Conservation (phyloP, 2,113 vertebrate species). For the Barbus barbus region DNA sequence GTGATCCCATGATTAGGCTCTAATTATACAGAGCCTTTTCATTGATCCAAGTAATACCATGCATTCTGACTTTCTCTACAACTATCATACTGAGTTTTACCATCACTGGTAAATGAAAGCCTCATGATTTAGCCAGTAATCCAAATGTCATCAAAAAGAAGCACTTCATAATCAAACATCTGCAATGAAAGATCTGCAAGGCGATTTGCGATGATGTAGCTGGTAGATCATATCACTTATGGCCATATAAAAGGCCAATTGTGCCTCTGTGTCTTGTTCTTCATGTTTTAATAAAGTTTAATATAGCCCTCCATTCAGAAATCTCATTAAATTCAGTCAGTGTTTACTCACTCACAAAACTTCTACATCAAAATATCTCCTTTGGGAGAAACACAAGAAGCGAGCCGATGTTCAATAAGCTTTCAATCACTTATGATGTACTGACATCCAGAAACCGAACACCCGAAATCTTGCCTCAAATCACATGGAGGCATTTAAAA, state of each 20-base stretch:
- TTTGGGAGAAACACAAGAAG: conserved; percentile 3
- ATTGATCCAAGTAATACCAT: neutral
- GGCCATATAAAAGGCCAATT: neutral
- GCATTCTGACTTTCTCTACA: neutral
- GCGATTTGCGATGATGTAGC: neutral
- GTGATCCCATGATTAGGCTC: conserved; percentile 29
- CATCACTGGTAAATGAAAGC: neutral
- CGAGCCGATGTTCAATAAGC: conserved; percentile 8
- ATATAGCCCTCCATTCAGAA: conserved; percentile 32
- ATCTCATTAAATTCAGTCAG: conserved; percentile 39
- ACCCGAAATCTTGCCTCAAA: conserved; percentile 7
- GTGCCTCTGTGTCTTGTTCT: conserved; percentile 3
- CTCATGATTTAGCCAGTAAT: neutral
- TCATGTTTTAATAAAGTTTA: conserved; percentile 31
- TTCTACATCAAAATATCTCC: conserved; percentile 25
- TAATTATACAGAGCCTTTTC: conserved; percentile 42
- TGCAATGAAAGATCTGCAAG: conserved; percentile 19
- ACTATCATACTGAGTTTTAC: neutral
- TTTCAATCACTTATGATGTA: conserved; percentile 17
- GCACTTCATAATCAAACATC: neutral
- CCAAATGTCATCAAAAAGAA: conserved; percentile 10
- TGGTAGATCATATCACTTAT: neutral
- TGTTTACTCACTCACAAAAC: conserved; percentile 13
- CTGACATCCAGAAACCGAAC: conserved; percentile 17
- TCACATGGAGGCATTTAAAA: conserved; percentile 1